Percentiles rank a stretch among this genome's conserved stretches.
phyloP scores from a whole-genome alignment of 2,797 vertebrate species.

The Enteromius fasciolatus region DNA sequence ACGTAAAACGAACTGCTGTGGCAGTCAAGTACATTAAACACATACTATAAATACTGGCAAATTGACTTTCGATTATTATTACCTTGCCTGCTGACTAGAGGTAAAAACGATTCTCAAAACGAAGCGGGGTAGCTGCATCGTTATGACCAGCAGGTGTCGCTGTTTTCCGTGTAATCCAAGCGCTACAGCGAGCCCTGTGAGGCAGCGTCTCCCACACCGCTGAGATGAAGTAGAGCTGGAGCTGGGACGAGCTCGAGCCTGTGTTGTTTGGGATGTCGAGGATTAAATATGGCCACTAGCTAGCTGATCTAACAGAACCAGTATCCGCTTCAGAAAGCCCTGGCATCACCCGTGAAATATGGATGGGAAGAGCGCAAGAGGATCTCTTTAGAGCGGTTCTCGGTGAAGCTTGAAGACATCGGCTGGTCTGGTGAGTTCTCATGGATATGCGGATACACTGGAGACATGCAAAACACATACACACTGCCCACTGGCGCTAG shows the following conservation, averaged over 20 bases:
- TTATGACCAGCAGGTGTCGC: constrained; percentile 54
- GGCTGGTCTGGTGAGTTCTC: constrained; percentile 63
- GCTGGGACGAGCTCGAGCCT: constrained; percentile 57
- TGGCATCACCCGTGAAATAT: constrained; percentile 70
- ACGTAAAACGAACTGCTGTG: background rate
- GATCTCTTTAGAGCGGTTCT: constrained; percentile 46
- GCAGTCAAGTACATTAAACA: background rate
- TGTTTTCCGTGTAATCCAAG: constrained; percentile 35
- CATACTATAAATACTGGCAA: background rate
- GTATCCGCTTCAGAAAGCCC: constrained; percentile 59
- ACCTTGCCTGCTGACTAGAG: background rate
- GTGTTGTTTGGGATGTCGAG: constrained; percentile 74
- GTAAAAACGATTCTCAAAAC: background rate
- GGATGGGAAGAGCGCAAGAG: constrained; percentile 60
- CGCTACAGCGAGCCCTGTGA: background rate
- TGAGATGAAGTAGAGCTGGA: constrained; percentile 51
- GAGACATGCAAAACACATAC: constrained; percentile 40
- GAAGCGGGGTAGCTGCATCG: too few relatives aligned
- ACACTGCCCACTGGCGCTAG: constrained; percentile 19
- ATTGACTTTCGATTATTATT: background rate
- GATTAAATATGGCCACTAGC: constrained; percentile 81
- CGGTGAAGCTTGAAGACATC: constrained; percentile 45
- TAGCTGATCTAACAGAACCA: constrained; percentile 65
- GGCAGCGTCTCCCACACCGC: constrained; percentile 52
- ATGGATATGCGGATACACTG: constrained; percentile 53